Evolutionary conservation across 2,888 invertebrate genomes (phyloP).

Genomic region (Octodonta nipae): DNA sequence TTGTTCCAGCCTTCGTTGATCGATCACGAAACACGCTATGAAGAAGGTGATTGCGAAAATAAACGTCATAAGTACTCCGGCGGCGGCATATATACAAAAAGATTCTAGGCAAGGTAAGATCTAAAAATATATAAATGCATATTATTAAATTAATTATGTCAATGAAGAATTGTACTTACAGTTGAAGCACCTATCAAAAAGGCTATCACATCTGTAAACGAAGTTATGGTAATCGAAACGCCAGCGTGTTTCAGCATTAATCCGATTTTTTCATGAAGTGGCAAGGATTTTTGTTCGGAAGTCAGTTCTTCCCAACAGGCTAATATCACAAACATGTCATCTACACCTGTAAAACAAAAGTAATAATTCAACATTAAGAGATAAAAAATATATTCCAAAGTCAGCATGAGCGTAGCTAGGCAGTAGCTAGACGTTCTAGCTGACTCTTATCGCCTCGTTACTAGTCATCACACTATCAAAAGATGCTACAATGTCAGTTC

Average conservation of each 20-base stretch:
- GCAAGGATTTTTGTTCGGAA: constrained; percentile 39
- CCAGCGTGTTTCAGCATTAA: constrained; percentile 66
- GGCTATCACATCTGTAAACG: constrained; percentile 68
- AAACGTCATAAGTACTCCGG: constrained; percentile 63
- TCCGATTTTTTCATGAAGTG: constrained; percentile 52
- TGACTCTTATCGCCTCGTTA: too few relatives aligned
- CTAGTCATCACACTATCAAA: too few relatives aligned
- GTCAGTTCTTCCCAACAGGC: constrained; percentile 60
- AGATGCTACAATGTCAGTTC: too few relatives aligned
- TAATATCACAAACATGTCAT: constrained; percentile 77
- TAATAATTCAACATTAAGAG: too few relatives aligned
- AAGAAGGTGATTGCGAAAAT: constrained; percentile 70
- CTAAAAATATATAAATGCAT: constrained; percentile 33
- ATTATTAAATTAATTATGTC: background rate
- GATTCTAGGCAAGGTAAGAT: constrained; percentile 68
- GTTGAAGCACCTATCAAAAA: constrained; percentile 68
- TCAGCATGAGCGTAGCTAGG: too few relatives aligned
- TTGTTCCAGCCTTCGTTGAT: constrained; percentile 48
- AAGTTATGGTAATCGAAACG: constrained; percentile 71
- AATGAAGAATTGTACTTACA: constrained; percentile 28
- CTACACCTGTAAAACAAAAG: constrained; percentile 42
- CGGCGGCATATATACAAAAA: constrained; percentile 68
- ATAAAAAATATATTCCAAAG: too few relatives aligned
- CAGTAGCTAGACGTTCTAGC: too few relatives aligned
- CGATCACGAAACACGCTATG: constrained; percentile 61